Evolutionary conservation across 2,797 vertebrate genomes (phyloP).

Genomic region (Enteromius afrohamiltoni): DNA sequence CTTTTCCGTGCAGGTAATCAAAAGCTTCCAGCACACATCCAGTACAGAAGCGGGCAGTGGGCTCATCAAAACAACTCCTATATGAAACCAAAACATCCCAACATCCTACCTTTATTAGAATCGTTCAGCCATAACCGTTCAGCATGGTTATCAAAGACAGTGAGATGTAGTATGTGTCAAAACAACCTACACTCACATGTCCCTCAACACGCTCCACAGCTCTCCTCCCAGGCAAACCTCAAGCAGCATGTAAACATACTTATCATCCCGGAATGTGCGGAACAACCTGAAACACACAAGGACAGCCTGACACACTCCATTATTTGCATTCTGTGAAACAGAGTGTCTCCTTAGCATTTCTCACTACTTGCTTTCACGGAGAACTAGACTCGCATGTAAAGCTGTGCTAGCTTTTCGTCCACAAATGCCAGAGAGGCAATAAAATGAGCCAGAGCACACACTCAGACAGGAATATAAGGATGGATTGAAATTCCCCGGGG

Average conservation of each 20-base stretch:
- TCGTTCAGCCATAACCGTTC: constrained; percentile 22
- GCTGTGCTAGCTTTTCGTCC: constrained; percentile 64
- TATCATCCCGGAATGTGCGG: constrained; percentile 79
- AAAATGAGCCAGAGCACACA: constrained; percentile 62
- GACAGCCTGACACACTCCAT: background rate
- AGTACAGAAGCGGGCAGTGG: constrained; percentile 78
- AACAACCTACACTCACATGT: constrained; percentile 78
- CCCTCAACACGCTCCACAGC: constrained; percentile 81
- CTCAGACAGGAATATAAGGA: constrained; percentile 47
- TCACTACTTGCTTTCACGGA: background rate
- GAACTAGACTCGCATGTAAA: constrained; percentile 48
- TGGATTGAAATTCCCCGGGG: constrained; percentile 60
- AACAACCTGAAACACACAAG: constrained; percentile 73
- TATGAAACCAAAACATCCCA: constrained; percentile 41
- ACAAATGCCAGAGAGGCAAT: constrained; percentile 64
- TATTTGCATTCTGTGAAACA: constrained; percentile 17
- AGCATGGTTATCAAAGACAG: constrained; percentile 23
- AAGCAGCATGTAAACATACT: constrained; percentile 81
- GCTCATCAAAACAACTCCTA: constrained; percentile 78
- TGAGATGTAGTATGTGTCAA: constrained; percentile 36
- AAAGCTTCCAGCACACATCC: constrained; percentile 81
- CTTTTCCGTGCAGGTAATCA: constrained; percentile 76
- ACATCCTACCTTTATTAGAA: constrained; percentile 29
- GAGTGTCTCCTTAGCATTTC: constrained; percentile 27
- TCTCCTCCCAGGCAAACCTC: constrained; percentile 84